Evolutionary conservation across 2,888 invertebrate species (phyloP).

Genomic region (Drosophila eohydei): DNA sequence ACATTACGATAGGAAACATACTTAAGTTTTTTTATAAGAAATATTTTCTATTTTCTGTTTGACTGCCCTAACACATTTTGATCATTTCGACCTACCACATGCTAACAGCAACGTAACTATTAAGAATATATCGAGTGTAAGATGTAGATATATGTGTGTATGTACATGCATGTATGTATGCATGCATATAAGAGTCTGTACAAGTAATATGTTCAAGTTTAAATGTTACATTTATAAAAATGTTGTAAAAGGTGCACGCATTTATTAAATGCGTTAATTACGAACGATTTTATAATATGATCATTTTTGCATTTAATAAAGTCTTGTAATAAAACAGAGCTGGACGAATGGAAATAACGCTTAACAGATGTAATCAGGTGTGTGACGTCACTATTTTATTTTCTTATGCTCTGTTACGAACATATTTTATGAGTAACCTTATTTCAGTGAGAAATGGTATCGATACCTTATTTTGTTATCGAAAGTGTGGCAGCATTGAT

Average conservation of each 20-base stretch:
- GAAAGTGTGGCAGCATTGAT: neutral
- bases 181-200: constrained; percentile 6
- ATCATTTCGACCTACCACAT: constrained; percentile 32
- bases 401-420: neutral
- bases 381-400: neutral
- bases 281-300: constrained; percentile 42
- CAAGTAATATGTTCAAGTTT: constrained; percentile 53
- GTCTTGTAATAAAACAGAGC: constrained; percentile 24
- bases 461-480: neutral
- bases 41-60: constrained; percentile 28
- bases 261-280: constrained; percentile 23
- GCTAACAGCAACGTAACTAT: constrained; percentile 39
- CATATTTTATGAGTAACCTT: neutral
- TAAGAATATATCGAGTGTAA: constrained; percentile 17
- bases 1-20: constrained; percentile 34
- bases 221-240: constrained; percentile 54
- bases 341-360: neutral
- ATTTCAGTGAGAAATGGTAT: neutral
- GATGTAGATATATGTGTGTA: constrained; percentile 12
- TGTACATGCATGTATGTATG: constrained; percentile 5
- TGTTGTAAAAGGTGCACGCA: constrained; percentile 36
- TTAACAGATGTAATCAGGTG: neutral
- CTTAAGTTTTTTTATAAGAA: constrained; percentile 20
- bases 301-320: constrained; percentile 50
- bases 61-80: constrained; percentile 49